phyloP scores from a whole-genome alignment of 1,140 invertebrate genomes.

The Neotoxoptera formosana region DNA sequence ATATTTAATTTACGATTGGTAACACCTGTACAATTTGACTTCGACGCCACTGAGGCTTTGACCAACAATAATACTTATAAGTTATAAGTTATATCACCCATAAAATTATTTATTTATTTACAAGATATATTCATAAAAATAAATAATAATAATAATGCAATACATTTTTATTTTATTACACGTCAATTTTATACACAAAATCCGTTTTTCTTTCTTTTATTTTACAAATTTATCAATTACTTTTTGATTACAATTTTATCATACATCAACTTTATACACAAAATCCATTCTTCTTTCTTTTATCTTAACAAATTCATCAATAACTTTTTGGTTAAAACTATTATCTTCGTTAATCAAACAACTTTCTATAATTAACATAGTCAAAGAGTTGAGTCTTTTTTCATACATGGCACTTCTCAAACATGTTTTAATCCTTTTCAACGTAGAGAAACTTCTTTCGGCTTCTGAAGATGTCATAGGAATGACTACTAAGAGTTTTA shows the following conservation, averaged over 20 bases:
- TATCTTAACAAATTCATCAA: background rate
- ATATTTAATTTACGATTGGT: too few relatives aligned
- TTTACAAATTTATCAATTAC: background rate
- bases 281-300: background rate
- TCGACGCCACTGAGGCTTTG: too few relatives aligned
- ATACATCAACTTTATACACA: background rate
- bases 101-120: too few relatives aligned
- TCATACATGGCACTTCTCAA: constrained; percentile 58
- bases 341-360: background rate
- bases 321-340: background rate
- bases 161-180: too few relatives aligned
- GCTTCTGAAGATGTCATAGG: constrained; percentile 60
- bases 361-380: background rate
- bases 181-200: background rate
- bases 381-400: constrained; percentile 58
- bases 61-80: too few relatives aligned
- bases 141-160: too few relatives aligned
- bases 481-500: constrained; percentile 60
- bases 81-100: too few relatives aligned
- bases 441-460: constrained; percentile 59
- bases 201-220: background rate
- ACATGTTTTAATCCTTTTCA: constrained; percentile 60
- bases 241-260: background rate
- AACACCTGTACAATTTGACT: too few relatives aligned
- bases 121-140: too few relatives aligned